Evolutionary conservation across 2,888 invertebrate species (phyloP), one percentile per base, ranked within the genome.

Genomic region (Vannuccia rotundouncinata): DNA sequence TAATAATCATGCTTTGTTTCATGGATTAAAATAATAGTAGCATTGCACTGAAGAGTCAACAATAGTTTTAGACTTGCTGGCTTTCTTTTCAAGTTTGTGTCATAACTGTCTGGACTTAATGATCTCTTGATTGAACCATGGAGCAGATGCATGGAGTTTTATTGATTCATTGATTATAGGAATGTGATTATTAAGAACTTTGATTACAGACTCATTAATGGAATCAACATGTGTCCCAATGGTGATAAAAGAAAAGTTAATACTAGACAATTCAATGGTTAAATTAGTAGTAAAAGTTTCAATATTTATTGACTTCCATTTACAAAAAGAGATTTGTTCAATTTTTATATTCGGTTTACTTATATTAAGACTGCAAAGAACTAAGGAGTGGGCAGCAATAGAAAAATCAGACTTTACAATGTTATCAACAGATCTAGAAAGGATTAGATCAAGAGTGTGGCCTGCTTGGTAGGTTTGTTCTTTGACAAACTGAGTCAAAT

Each of bases 401-500:
- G 5, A 66, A 66, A 66, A 66, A 66, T 66, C 66, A 66, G 66
- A 66, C 66, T 66, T 66, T n/a, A 66, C 5, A 13, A 66, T 66
- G 66, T 66, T 66, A 66, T 66, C 66, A 66, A 13, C 66, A 66
- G 66, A 27, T 66, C 66, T 66, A 22, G 66, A 66, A 66, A 66
- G 66, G 25, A 66, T 66, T 66, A 66, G 66, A 22, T 66, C 66
- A 66, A 66, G 66, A 66, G 66, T 66, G 66, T 66, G 66, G 22
- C 66, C 66, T 22, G 66, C 66, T 66, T 66, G 66, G 66, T 66
- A 27, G 66, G 66, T 66, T 5, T 17, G 22, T 66, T 66, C 66
- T 66, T 66, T 66, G 66, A 66, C 66, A 66, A 66, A 66, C 66
- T 66, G 66, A 66, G 66, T 66, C 2, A 66, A 66, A 66, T 66